Evolutionary conservation across 1,140 invertebrate genomes (phyloP), one percentile per base, ranked within the genome.

Genomic region (Papilio glaucus): DNA sequence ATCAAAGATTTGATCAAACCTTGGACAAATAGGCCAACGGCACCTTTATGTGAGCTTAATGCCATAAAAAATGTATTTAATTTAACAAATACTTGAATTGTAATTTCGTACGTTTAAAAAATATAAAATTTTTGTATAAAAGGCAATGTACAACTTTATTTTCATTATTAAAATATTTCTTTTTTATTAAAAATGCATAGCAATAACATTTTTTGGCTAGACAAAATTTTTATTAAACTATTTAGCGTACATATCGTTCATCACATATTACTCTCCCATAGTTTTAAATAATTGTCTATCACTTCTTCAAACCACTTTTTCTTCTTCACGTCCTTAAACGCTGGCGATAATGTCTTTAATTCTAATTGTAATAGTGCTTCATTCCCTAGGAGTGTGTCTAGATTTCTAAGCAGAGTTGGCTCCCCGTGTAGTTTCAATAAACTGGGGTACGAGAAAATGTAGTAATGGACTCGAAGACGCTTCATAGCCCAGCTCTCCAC

Each of bases 251-350:
- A 62, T 61, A 38, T 62, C 21, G 42, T 74, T 73, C 61, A 88
- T 96, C 95, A 96, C 95, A 97, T 96, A 83, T 98, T 98, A 76
- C 96, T 95, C 90, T 98, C 97, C 96, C 97, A 98, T 45, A 98
- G 92, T 93, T 97, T 97, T 83, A 97, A 95, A 91, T 97, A 96
- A 94, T 98, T 98, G 88, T 97, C 97, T 82, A 98, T 95, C 45
- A 97, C 96, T 93, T 98, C 96, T 72, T 96, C 95, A 90, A 97
- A 98, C 96, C 96, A 98, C 77, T 95, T 94, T 81, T 95, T 94
- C 83, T 96, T 96, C 8, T 94, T 89, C 3, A 91, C 93, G 75
- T 97, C 95, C 73, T 96, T 96, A 80, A 98, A 97, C 0, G 96
- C 95, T 1, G 96, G 95, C 37, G 95, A 95, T 68, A 98, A 91